Evolutionary conservation across 2,113 vertebrate species (phyloP), one percentile per base, ranked within the genome.

Genomic region (Perccottus glenii): DNA sequence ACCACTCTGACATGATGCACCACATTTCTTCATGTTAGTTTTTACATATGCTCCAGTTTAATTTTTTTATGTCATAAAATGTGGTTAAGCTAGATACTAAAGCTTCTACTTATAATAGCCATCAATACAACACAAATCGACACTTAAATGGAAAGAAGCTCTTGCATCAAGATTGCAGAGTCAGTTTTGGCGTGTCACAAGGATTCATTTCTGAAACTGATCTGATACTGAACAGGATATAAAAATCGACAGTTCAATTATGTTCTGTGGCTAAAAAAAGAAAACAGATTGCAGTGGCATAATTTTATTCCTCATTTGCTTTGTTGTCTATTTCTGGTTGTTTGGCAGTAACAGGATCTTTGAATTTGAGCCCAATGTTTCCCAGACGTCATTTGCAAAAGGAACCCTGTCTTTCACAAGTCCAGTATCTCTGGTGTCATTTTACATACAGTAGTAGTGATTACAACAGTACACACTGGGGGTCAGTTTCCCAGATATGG

Each of bases 321-420:
- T 5, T 40, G 52, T 9, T 47, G 43, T 32, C 48, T 44, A 38
- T 64, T 16, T 67, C 42, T 53, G 12, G 33, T 10, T 11, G 40
- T 49, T 9, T 1, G 4, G 61, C 33, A 42, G 60, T 46, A 61
- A 60, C 44, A 6, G 11, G 60, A 69, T 45, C 60, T 33, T 5
- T 58, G 59, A 36, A 19, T 11, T 7, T 35, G 55, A 66, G 62
- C 49, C 2, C 32, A 51, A 58, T 52, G 56, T 57, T 74, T 66
- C 57, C 62, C 65, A 60, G 33, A 59, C 42, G 50, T 57, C 66
- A 43, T 65, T 45, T 48, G 46, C 38, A 45, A 40, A 45, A 42
- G 38, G 33, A 38, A 42, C 10, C 46, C 5, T 11, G 45, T 68
- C 14, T 35, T 2, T 33, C 38, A 4, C 60, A 42, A 33, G 10